These are phyloP conservation scores for Amphiduros pacificus DNA, from an alignment of 2,888 invertebrate genomes.

Conservation along the genomic window DNA sequence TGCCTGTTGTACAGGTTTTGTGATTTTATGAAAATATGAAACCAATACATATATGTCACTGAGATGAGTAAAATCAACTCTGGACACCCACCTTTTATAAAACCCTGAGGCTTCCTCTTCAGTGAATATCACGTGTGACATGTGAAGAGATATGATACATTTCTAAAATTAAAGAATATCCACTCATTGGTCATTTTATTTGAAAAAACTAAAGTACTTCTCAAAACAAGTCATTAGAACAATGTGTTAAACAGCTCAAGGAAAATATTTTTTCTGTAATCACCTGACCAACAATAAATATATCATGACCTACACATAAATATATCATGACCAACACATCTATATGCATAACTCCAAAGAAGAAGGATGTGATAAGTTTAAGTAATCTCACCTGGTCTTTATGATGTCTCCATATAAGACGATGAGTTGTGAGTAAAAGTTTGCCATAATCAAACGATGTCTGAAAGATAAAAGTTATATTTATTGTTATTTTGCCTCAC, in stretches of 20 bases:
- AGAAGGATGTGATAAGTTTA: not conserved
- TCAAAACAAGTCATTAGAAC: not conserved
- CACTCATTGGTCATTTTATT: too few species aligned
- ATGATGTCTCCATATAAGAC: constrained; percentile 79
- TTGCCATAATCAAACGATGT: constrained; percentile 82
- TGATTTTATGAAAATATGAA: too few species aligned
- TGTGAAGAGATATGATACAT: constrained; percentile 62
- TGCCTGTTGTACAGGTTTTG: not conserved
- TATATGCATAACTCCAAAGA: too few species aligned
- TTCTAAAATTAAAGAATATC: constrained; percentile 20
- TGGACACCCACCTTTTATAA: constrained; percentile 70
- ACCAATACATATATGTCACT: too few species aligned
- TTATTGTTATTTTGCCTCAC: not conserved
- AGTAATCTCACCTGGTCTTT: constrained; percentile 61
- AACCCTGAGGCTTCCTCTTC: constrained; percentile 83
- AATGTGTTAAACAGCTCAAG: not conserved
- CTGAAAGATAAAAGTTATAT: constrained; percentile 65
- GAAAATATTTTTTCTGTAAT: too few species aligned
- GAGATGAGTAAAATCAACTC: constrained; percentile 4
- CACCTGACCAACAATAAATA: too few species aligned
- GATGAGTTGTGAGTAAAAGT: constrained; percentile 79
- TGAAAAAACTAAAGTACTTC: not conserved
- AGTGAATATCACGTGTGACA: constrained; percentile 74
- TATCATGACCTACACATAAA: too few species aligned
- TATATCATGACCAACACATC: too few species aligned